Evolutionary conservation across 2,888 invertebrate species (phyloP).

Genomic region (Helobdella robusta): DNA sequence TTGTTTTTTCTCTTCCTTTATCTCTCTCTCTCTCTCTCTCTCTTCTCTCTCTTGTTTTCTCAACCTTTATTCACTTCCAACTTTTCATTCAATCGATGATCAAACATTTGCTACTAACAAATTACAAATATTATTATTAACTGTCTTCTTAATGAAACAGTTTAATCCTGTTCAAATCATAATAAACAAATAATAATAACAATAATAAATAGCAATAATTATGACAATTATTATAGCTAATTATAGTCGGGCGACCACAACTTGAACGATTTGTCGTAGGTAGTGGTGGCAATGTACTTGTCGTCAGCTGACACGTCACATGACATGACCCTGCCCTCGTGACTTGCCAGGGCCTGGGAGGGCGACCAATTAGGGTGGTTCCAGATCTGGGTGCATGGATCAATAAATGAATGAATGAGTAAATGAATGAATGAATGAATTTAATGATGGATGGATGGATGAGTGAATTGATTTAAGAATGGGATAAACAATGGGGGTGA

Average conservation of each 20-base stretch:
- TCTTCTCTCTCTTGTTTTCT: no score
- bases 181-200: neutral
- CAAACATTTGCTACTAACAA: neutral
- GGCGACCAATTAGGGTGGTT: conserved; percentile 94
- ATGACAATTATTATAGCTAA: neutral
- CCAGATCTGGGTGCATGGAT: conserved; percentile 66
- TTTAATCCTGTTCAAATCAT: neutral
- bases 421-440: no score
- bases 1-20: no score
- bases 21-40: no score
- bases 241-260: conserved; percentile 61
- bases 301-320: conserved; percentile 79
- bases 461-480: no score
- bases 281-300: conserved; percentile 80
- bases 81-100: neutral
- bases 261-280: conserved; percentile 93
- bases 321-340: conserved; percentile 92
- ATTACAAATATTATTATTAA: neutral
- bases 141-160: neutral
- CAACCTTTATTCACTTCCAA: neutral
- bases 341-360: conserved; percentile 83
- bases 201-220: neutral
- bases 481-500: no score
- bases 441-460: no score
- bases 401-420: no score